These are phyloP conservation scores for Pseudochirops cupreus DNA, from an alignment of 2,797 vertebrate species.

Conservation along the genomic window DNA sequence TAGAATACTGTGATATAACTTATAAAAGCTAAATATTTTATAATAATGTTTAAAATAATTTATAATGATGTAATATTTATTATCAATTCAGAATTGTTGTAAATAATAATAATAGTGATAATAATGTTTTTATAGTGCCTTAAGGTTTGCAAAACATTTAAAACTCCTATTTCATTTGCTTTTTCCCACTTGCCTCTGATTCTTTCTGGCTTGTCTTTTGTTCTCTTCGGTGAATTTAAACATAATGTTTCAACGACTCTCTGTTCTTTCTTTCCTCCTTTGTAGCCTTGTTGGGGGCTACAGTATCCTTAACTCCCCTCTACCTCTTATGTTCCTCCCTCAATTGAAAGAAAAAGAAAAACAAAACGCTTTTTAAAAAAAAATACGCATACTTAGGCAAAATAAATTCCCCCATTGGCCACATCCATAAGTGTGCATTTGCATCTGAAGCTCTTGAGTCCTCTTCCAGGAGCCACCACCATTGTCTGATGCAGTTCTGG, in stretches of 20 bases:
- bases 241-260: not conserved
- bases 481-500: not conserved
- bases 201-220: not conserved
- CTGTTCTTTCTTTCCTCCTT: not conserved
- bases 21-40: not conserved
- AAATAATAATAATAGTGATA: not conserved
- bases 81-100: not conserved
- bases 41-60: not conserved
- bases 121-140: not conserved
- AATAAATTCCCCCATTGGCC: not conserved
- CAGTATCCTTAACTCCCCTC: not conserved
- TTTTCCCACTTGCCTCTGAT: not conserved
- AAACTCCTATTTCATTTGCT: not conserved
- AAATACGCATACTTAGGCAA: not conserved
- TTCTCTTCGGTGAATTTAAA: not conserved
- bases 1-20: not conserved
- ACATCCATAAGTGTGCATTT: not conserved
- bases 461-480: not conserved
- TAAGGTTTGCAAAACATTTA: not conserved
- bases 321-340: not conserved
- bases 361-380: not conserved
- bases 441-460: not conserved
- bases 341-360: not conserved
- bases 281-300: not conserved
- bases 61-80: not conserved